Evolutionary conservation across 2,113 vertebrate genomes (phyloP).

Genomic region (Catharus minimus): DNA sequence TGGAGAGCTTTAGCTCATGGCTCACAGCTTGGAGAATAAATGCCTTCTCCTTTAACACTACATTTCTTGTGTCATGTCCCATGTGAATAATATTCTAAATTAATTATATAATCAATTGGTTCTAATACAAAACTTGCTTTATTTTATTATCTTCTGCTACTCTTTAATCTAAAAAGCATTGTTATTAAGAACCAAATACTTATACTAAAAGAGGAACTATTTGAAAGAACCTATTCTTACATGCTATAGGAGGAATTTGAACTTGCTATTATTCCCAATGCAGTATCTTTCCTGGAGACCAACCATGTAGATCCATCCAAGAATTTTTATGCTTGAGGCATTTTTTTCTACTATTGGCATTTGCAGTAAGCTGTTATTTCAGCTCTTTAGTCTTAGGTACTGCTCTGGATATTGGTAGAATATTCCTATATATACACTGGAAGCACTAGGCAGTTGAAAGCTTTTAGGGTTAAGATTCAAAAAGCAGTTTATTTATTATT

Average conservation of each 20-base stretch:
- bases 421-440: neutral
- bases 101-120: neutral
- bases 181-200: neutral
- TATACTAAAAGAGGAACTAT: neutral
- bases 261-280: neutral
- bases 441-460: neutral
- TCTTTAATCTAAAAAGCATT: neutral
- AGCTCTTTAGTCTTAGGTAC: neutral
- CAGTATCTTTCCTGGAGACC: neutral
- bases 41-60: neutral
- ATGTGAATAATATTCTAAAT: neutral
- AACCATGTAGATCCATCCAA: neutral
- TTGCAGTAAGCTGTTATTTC: neutral
- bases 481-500: slow-evolving; percentile 42
- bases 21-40: neutral
- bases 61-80: neutral
- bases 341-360: neutral
- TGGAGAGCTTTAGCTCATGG: neutral
- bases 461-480: slow-evolving; percentile 27
- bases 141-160: neutral
- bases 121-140: neutral
- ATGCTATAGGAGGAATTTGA: neutral
- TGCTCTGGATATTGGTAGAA: neutral
- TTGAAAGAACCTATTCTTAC: neutral
- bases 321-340: neutral